Base-by-base conservation (phyloP, 2,113 vertebrate genomes). In the Crypturellus undulatus region DNA sequence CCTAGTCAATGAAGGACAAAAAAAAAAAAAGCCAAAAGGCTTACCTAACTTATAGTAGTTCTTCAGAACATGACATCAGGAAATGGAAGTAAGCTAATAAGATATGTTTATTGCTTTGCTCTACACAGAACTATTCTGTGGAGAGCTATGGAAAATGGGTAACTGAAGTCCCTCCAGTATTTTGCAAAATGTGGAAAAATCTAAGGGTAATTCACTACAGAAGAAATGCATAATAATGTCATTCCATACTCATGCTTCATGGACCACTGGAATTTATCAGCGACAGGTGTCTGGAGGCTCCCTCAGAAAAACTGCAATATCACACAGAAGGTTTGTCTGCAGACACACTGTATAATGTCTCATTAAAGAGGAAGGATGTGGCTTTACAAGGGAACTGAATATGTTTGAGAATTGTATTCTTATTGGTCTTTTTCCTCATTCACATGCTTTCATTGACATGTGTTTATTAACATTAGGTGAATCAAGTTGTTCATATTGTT, bases 11-110 rank as follows among this genome's bases (percentile, higher is more conserved):
- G 20, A 65, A 70, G 17, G 2, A 43, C 84, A 94, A 64, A 86
- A 34, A 2, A 3, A 1, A 54, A n/a, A 15, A 15, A 54, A 20
- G 8, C 0, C 0, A 18, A 56, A 36, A 2, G 58, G 22, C 51
- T 14, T 54, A 52, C 10, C 20, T 25, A 21, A 4, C 3, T 79
- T 13, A 47, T 40, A 3, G 10, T 26, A 79, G 25, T 65, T 60
- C 28, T 32, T 19, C 7, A 69, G 71, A 83, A 73, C 32, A 2
- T 51, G 34, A 32, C 71, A 13, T 45, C 17, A 34, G 4, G 42
- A 68, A 64, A 42, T 19, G 11, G n/a, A 60, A 26, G 3, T 47
- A 63, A 68, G 12, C 45, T 12, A 56, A 36, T 5, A 63, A 34
- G 26, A 40, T 10, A 40, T 10, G 51, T 56, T 83, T 68, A 38